Evolutionary conservation across 2,797 vertebrate species (phyloP).

Genomic region (Pyrocephalus nanus): DNA sequence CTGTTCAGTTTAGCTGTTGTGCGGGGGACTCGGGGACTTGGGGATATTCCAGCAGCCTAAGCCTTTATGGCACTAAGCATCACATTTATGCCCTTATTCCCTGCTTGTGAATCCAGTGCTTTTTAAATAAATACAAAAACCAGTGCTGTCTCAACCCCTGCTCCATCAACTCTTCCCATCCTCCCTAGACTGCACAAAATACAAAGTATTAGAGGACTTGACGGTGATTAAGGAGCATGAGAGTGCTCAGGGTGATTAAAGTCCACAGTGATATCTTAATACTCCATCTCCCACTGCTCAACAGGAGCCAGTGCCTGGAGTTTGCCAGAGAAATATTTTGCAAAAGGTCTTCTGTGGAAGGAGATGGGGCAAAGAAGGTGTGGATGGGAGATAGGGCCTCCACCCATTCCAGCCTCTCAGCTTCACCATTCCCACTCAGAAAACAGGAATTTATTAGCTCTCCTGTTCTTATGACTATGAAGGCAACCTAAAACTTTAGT

Average conservation of each 20-base stretch:
- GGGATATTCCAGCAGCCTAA: neutral
- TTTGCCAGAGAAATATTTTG: neutral
- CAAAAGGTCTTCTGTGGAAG: neutral
- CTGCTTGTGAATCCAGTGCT: neutral
- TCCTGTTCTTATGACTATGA: neutral
- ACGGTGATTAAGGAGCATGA: neutral
- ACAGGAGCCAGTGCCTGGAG: neutral
- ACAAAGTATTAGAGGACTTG: neutral
- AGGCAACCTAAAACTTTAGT: neutral
- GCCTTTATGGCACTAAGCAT: neutral
- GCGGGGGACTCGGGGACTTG: fast-evolving
- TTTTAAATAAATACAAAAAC: neutral
- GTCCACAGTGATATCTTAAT: neutral
- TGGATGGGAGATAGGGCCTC: neutral
- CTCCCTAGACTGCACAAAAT: neutral
- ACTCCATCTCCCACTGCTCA: neutral
- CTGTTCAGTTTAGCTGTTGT: neutral
- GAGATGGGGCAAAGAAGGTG: neutral
- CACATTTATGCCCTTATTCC: neutral
- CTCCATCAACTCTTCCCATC: neutral
- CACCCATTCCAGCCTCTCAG: neutral
- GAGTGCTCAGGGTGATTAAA: neutral
- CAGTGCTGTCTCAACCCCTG: neutral
- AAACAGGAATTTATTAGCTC: neutral
- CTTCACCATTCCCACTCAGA: neutral